These are phyloP conservation scores for Myopa testacea DNA, from an alignment of 2,888 invertebrate species.

Conservation along the genomic window DNA sequence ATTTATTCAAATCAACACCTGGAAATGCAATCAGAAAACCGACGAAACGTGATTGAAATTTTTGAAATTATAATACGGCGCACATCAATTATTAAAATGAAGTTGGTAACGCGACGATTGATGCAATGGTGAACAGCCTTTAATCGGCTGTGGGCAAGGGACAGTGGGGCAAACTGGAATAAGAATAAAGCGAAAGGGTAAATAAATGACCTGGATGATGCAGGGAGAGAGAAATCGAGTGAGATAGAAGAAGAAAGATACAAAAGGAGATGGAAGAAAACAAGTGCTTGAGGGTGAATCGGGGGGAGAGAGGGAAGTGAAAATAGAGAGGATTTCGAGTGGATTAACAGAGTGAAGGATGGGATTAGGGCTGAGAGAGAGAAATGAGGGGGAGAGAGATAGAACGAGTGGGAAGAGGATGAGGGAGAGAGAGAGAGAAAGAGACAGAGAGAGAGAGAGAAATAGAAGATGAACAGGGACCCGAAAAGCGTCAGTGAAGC, in stretches of 20 bases:
- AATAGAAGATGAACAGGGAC: too few species aligned
- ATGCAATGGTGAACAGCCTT: not conserved
- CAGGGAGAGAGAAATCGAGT: not conserved
- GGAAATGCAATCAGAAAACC: conserved; percentile 35
- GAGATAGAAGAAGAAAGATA: not conserved
- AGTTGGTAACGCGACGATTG: conserved; percentile 18
- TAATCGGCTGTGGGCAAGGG: not conserved
- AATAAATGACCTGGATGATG: not conserved
- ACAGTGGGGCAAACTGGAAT: not conserved
- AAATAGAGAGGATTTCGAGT: too few species aligned
- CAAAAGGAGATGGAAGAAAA: too few species aligned
- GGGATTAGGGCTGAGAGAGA: too few species aligned
- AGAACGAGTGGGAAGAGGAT: too few species aligned
- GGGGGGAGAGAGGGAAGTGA: too few species aligned
- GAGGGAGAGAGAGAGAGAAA: not conserved
- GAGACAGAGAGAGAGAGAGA: not conserved
- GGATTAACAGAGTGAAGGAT: too few species aligned
- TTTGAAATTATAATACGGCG: conserved; percentile 16
- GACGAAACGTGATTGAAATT: conserved; percentile 36
- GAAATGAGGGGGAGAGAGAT: too few species aligned
- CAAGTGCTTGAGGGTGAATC: too few species aligned
- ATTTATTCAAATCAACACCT: conserved; percentile 38
- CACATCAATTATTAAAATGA: conserved; percentile 20
- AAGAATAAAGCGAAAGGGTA: not conserved
- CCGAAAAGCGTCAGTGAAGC: too few species aligned